These are phyloP conservation scores for Tetragnatha versicolor DNA, from an alignment of 1,140 invertebrate genomes.

Conservation along the genomic window DNA sequence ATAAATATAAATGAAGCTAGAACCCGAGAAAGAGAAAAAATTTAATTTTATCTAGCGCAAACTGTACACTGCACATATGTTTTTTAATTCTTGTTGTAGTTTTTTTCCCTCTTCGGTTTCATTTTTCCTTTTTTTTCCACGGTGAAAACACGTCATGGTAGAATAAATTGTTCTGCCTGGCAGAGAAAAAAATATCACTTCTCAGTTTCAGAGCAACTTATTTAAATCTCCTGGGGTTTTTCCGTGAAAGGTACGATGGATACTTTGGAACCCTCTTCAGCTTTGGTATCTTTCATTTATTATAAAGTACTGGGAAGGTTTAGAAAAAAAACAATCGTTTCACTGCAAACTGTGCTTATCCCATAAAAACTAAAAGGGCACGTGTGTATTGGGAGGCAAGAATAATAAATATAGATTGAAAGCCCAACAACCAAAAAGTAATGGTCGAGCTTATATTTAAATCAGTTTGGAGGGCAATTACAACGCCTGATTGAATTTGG, in stretches of 20 bases:
- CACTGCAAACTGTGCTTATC: too few relatives aligned
- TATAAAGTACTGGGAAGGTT: constrained; percentile 5
- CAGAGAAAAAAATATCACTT: not conserved
- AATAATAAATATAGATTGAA: too few relatives aligned
- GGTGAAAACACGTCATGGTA: constrained; percentile 12
- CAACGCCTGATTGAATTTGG: too few relatives aligned
- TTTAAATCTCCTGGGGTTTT: constrained; percentile 19
- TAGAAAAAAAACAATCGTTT: too few relatives aligned
- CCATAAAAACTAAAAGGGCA: too few relatives aligned
- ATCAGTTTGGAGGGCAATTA: too few relatives aligned
- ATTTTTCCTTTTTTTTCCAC: not conserved
- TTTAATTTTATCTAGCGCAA: constrained; percentile 8
- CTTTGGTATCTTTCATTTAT: constrained; percentile 17
- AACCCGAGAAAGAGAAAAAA: not conserved
- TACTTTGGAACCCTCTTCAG: not conserved
- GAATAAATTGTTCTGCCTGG: constrained; percentile 2
- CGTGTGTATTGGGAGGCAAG: too few relatives aligned
- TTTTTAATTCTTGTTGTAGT: constrained; percentile 12
- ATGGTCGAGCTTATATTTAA: too few relatives aligned
- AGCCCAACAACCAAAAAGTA: too few relatives aligned
- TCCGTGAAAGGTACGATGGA: not conserved
- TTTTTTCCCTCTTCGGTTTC: too few relatives aligned
- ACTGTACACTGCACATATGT: not conserved
- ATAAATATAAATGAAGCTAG: constrained; percentile 6
- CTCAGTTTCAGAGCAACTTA: constrained; percentile 9